Percentiles rank a stretch among this genome's conserved stretches.
phyloP scores from a whole-genome alignment of 2,113 vertebrate species.

The Gobiocypris rarus region DNA sequence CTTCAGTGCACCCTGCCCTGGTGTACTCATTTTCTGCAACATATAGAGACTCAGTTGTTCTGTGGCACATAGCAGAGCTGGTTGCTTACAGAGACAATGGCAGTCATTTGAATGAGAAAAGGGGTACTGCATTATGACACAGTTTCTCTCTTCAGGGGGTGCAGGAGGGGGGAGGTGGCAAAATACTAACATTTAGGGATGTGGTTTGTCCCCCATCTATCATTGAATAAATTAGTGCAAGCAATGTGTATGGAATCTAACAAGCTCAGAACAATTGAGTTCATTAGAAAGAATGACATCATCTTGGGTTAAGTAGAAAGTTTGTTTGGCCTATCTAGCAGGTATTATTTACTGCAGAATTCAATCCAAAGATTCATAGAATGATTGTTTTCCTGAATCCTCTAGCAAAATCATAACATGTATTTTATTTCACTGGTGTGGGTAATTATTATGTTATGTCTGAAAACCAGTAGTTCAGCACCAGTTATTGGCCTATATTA shows the following conservation, averaged over 20 bases:
- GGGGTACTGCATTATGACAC: conserved; percentile 80
- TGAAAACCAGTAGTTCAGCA: neutral
- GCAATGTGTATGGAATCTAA: conserved; percentile 67
- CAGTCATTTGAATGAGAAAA: conserved; percentile 82
- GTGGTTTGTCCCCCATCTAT: conserved; percentile 54
- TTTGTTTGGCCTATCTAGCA: conserved; percentile 63
- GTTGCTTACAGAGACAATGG: conserved; percentile 77
- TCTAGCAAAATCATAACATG: neutral
- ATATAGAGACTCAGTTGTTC: conserved; percentile 76
- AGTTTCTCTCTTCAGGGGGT: conserved; percentile 80
- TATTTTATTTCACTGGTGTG: neutral
- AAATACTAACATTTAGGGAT: conserved; percentile 73
- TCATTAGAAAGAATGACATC: conserved; percentile 72
- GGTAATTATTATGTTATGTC: neutral
- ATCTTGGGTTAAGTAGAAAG: conserved; percentile 68
- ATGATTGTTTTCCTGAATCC: neutral
- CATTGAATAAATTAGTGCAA: conserved; percentile 75
- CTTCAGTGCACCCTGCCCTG: conserved; percentile 58
- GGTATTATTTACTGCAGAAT: neutral
- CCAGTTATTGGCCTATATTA: neutral
- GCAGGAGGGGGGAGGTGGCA: conserved; percentile 58
- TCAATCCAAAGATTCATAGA: neutral
- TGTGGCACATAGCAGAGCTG: conserved; percentile 72
- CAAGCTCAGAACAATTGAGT: conserved; percentile 66
- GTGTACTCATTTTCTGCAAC: conserved; percentile 68